These are phyloP conservation scores for Cyclina sinensis DNA, from an alignment of 1,140 invertebrate species.

Conservation along the genomic window DNA sequence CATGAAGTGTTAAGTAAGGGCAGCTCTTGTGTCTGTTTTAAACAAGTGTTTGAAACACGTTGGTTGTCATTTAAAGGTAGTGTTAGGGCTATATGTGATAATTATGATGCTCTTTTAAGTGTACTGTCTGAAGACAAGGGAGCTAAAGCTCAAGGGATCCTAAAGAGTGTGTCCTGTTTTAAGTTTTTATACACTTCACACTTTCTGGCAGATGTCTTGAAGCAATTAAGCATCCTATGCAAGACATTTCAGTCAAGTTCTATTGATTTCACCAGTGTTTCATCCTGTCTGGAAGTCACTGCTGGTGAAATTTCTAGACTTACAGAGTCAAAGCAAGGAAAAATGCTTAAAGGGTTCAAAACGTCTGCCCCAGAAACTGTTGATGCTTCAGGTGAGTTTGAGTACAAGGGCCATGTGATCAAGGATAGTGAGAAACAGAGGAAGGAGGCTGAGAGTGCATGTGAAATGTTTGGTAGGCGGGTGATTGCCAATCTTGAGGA, in stretches of 20 bases:
- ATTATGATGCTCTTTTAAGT: not conserved
- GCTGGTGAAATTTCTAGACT: not conserved
- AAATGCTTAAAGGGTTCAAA: not conserved
- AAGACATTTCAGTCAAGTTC: not conserved
- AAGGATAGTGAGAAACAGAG: not conserved
- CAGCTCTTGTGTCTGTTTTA: not conserved
- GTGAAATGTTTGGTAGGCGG: not conserved
- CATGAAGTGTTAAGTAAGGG: not conserved
- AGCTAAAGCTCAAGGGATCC: not conserved
- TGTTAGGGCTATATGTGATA: not conserved
- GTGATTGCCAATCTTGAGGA: not conserved
- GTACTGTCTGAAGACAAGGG: not conserved
- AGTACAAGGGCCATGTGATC: not conserved
- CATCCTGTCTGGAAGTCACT: not conserved
- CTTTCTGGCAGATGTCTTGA: slow-evolving; percentile 17
- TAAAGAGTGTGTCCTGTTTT: not conserved
- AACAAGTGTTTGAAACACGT: not conserved
- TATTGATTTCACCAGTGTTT: slow-evolving; percentile 10
- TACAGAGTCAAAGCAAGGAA: not conserved
- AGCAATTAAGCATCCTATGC: not conserved
- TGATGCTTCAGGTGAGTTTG: not conserved
- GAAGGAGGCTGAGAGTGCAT: not conserved
- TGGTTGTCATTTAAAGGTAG: not conserved
- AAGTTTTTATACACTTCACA: not conserved
- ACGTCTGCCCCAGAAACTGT: not conserved